Conservation (phyloP, 2,888 invertebrate species). For the Ochropleura leucogaster region DNA sequence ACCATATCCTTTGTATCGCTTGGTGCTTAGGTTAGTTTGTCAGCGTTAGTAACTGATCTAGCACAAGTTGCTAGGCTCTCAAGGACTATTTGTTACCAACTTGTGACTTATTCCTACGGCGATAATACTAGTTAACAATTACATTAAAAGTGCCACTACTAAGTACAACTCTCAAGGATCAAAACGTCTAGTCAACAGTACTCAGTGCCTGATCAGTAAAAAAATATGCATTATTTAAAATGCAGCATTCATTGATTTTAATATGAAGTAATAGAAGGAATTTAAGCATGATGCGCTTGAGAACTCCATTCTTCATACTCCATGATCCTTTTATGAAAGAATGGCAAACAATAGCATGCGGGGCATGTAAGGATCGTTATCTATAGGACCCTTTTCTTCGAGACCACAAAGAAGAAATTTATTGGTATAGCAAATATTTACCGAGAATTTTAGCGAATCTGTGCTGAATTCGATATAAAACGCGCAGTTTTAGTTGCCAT, state of each 20-base stretch:
- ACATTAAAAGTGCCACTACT: too few relatives aligned
- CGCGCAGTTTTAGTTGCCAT: neutral
- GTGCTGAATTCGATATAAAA: constrained; percentile 24
- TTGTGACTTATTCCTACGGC: neutral
- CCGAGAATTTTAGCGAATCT: constrained; percentile 40
- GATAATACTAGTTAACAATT: neutral
- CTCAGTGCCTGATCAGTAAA: too few relatives aligned
- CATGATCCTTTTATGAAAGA: constrained; percentile 34
- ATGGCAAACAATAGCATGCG: constrained; percentile 48
- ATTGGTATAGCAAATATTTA: constrained; percentile 47
- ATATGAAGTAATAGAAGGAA: too few relatives aligned
- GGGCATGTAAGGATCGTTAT: constrained; percentile 47
- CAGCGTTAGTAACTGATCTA: too few relatives aligned
- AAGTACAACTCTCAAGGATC: neutral
- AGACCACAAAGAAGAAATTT: constrained; percentile 48
- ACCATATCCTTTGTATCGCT: neutral
- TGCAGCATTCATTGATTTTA: too few relatives aligned
- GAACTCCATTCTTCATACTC: constrained; percentile 22
- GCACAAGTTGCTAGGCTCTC: too few relatives aligned
- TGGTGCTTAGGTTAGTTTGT: neutral
- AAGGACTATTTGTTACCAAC: too few relatives aligned
- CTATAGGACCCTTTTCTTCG: constrained; percentile 44
- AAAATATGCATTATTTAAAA: too few relatives aligned
- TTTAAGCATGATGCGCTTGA: neutral
- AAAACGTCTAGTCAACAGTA: neutral